Conservation (phyloP, 2,797 vertebrate species). For the Potorous gilbertii region DNA sequence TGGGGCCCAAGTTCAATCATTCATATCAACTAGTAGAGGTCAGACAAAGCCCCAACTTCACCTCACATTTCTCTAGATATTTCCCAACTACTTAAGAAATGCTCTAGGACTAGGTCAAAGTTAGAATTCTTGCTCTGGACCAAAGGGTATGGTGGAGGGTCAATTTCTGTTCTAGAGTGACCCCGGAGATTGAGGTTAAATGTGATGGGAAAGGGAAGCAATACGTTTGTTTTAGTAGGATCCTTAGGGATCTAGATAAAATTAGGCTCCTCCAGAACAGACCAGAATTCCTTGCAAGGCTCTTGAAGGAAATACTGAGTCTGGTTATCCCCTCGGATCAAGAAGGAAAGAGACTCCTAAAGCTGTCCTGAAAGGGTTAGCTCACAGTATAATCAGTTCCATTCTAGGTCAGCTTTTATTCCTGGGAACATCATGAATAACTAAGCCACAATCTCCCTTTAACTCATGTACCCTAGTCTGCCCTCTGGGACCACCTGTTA, state of each 20-base stretch:
- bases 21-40: slow-evolving; percentile 16
- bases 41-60: slow-evolving; percentile 28
- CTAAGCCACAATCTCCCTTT: background rate
- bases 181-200: background rate
- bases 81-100: background rate
- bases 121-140: slow-evolving; percentile 30
- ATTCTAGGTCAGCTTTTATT: background rate
- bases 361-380: background rate
- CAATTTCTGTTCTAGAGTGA: slow-evolving; percentile 32
- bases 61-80: background rate
- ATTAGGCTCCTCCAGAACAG: background rate
- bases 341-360: background rate
- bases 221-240: background rate
- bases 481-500: background rate
- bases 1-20: slow-evolving; percentile 51
- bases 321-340: background rate
- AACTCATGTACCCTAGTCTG: background rate
- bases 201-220: slow-evolving; percentile 24
- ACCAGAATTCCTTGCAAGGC: background rate
- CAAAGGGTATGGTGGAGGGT: slow-evolving; percentile 19
- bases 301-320: background rate
- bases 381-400: background rate
- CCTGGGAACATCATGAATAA: background rate
- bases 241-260: background rate
- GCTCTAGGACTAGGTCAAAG: background rate